Evolutionary conservation across 2,113 vertebrate species (phyloP).

Genomic region (Antechinus stuartii): DNA sequence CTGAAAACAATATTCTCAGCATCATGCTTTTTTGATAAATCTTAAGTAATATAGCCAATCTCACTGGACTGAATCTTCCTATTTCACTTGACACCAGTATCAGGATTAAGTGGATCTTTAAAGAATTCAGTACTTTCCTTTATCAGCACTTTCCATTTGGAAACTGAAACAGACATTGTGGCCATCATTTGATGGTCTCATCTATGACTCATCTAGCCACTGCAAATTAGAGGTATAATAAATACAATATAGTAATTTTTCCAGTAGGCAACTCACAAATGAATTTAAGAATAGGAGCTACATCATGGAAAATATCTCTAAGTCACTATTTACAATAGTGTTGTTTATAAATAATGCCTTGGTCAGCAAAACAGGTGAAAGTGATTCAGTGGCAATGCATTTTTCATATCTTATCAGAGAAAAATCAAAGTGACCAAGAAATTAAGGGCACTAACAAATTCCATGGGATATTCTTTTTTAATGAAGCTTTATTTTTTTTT

Average conservation of each 20-base stretch:
- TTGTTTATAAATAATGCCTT: background rate
- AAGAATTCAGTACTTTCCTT: slow-evolving; percentile 16
- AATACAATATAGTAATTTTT: slow-evolving; percentile 28
- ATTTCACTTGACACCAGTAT: slow-evolving; percentile 21
- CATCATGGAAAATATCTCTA: slow-evolving; percentile 21
- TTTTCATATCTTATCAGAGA: slow-evolving; percentile 11
- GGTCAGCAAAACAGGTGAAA: background rate
- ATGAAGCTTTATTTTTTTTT: background rate
- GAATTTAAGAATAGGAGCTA: slow-evolving; percentile 38
- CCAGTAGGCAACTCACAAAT: slow-evolving; percentile 29
- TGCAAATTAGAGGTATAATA: slow-evolving; percentile 50
- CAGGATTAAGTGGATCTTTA: slow-evolving; percentile 34
- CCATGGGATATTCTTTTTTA: slow-evolving; percentile 12
- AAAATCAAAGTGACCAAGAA: slow-evolving; percentile 25
- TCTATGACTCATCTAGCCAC: slow-evolving; percentile 41
- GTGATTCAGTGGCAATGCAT: background rate
- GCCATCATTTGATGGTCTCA: slow-evolving; percentile 11
- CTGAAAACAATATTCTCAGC: background rate
- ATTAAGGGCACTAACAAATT: slow-evolving; percentile 13
- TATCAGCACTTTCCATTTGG: slow-evolving; percentile 35
- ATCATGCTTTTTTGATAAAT: slow-evolving; percentile 26
- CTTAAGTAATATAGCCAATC: slow-evolving; percentile 49
- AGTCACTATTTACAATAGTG: slow-evolving; percentile 33
- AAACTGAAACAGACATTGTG: slow-evolving; percentile 52
- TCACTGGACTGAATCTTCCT: background rate